Evolutionary conservation across 2,113 vertebrate genomes (phyloP).

Genomic region (Amphiprion ocellaris): DNA sequence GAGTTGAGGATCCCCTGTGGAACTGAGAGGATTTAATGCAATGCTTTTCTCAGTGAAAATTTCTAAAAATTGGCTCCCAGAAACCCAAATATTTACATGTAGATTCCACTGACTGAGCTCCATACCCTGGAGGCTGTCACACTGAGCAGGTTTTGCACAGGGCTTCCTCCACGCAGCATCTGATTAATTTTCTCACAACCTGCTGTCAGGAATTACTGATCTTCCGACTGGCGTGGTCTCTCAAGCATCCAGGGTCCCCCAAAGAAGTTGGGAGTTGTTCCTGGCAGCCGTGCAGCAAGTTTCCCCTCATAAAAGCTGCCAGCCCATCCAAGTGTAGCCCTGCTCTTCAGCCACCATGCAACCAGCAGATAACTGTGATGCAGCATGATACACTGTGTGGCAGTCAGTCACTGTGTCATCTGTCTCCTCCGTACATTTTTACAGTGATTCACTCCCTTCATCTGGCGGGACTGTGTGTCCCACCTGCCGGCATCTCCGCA

Average conservation of each 20-base stretch:
- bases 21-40: background rate
- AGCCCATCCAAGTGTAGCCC: constrained; percentile 33
- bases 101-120: constrained; percentile 12
- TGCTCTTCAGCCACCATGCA: constrained; percentile 41
- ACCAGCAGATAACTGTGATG: constrained; percentile 56
- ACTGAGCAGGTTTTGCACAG: constrained; percentile 13
- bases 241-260: constrained; percentile 41
- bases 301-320: constrained; percentile 55
- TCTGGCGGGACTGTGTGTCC: constrained; percentile 44
- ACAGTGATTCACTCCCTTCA: constrained; percentile 55
- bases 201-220: constrained; percentile 47
- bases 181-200: constrained; percentile 57
- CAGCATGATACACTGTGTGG: constrained; percentile 54
- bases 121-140: constrained; percentile 14
- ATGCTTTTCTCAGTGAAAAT: background rate
- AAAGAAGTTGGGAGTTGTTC: constrained; percentile 56
- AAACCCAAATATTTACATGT: constrained; percentile 41
- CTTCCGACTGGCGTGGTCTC: constrained; percentile 33
- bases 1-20: constrained; percentile 13
- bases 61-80: background rate
- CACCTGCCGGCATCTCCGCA: constrained; percentile 51
- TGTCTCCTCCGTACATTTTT: constrained; percentile 57
- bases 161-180: constrained; percentile 15
- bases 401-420: constrained; percentile 63
- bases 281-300: constrained; percentile 37